Base-by-base conservation (phyloP, 1,140 invertebrate genomes). In the Venturia canescens region DNA sequence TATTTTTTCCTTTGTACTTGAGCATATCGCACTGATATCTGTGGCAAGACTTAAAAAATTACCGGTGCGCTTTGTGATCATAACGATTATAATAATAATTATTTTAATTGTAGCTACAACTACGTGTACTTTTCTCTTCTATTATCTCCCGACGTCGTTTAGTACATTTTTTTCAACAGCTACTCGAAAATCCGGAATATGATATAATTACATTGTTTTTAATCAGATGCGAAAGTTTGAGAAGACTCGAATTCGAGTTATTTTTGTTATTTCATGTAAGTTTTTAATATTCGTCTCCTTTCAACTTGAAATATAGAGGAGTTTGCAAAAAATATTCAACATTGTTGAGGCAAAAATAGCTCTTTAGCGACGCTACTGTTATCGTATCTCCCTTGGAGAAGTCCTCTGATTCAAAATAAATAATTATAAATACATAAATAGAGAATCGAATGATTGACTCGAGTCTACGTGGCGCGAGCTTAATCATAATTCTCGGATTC, bases 401-500 rank as follows among this genome's bases (percentile, higher is more conserved):
- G 4, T 67, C 63, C 9, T 70, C 15, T n/a, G 7, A 23, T 18
- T 72, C 23, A 72, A 72, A n/a, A 38, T 57, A 57, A 57, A 57
- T 57, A 72, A n/a, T n/a, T n/a, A 48, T 44, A 74, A 57, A 74
- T 57, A 74, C 3, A 53, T 53, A 29, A 74, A 53, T 53, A 53
- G 21, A 29, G 44, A 29, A 29, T 18, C 13, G 16, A 18, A 23
- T 57, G 53, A 57, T 57, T 2, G n/a, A 57, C 53, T 23, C 21
- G 53, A 21, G 53, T 44, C 38, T 11, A 44, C 6, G 13, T 4
- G 21, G 6, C 53, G 16, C 63, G 2, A 38, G 69, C 85, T 94
- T 97, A 97, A 88, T 98, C 97, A 86, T 97, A 97, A 81, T 95
- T 97, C 91, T 97, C 96, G 4, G 96, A 97, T 91, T 98, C 96